phyloP scores from a whole-genome alignment of 35 echinoderm and acorn worm genomes.

The Patiria miniata region DNA sequence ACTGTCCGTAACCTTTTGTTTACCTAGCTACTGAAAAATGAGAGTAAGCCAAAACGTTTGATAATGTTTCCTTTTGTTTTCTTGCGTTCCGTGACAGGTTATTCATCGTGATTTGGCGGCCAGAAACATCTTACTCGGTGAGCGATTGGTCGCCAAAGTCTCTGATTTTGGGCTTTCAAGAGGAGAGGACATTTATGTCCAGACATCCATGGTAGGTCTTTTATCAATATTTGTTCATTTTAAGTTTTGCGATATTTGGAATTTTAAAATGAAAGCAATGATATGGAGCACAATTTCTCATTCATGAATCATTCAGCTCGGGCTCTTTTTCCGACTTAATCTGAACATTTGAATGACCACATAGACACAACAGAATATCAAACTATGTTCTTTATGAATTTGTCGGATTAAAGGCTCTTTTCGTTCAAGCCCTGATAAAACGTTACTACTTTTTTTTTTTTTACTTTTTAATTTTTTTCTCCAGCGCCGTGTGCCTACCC shows the following conservation, averaged over 20 bases:
- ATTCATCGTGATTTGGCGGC: conserved; percentile 53
- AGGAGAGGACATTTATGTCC: conserved; percentile 52
- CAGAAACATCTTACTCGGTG: conserved; percentile 40
- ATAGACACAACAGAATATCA: neutral
- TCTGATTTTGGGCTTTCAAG: conserved; percentile 55
- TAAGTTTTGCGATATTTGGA: neutral
- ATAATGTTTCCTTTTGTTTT: neutral
- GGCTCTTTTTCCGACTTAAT: neutral
- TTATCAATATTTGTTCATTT: neutral
- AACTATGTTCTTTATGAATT: neutral
- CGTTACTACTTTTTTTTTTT: neutral
- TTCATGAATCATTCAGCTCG: neutral
- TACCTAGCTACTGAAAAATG: neutral
- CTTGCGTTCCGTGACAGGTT: neutral
- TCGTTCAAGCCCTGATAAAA: neutral
- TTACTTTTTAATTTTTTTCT: neutral
- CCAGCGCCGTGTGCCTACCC: conserved; percentile 14
- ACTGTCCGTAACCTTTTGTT: neutral
- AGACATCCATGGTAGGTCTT: conserved; percentile 35
- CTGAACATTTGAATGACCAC: neutral
- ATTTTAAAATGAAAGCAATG: neutral
- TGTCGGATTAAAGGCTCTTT: neutral
- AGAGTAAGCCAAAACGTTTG: neutral
- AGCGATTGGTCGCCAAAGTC: conserved; percentile 31
- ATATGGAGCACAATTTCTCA: neutral